phyloP scores from a whole-genome alignment of 1,140 invertebrate species.

The Streblospio benedicti region DNA sequence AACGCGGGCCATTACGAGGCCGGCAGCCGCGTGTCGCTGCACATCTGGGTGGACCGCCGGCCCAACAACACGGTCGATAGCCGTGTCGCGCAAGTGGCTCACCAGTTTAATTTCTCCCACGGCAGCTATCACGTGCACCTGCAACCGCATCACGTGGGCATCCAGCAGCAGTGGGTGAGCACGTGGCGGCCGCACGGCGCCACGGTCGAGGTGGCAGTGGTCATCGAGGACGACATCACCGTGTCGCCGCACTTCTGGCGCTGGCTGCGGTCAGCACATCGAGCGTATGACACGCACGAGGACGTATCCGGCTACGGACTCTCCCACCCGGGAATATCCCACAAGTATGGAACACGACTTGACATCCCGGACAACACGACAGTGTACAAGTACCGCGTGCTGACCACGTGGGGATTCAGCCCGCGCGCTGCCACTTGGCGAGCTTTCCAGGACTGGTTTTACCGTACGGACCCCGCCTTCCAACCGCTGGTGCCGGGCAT shows the following conservation, averaged over 20 bases:
- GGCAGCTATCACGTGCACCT: slow-evolving; percentile 21
- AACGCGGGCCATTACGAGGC: background rate
- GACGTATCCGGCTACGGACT: slow-evolving; percentile 29
- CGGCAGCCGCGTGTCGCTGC: background rate
- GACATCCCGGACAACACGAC: background rate
- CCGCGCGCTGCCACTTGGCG: background rate
- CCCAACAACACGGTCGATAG: background rate
- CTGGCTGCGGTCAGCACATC: slow-evolving; percentile 28
- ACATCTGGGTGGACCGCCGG: slow-evolving; percentile 9
- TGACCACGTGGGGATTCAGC: slow-evolving; percentile 1
- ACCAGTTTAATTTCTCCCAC: slow-evolving; percentile 23
- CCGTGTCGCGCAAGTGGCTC: slow-evolving; percentile 3
- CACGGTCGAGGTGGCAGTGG: slow-evolving; percentile 27
- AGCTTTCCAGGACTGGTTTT: slow-evolving; percentile 1
- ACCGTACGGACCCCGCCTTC: background rate
- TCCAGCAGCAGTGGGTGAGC: slow-evolving; percentile 30
- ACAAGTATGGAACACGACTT: slow-evolving; percentile 20
- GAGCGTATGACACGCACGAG: slow-evolving; percentile 21
- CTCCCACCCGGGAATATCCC: slow-evolving; percentile 24
- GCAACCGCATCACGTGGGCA: slow-evolving; percentile 25
- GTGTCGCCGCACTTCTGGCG: slow-evolving; percentile 30
- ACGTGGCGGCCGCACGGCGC: slow-evolving; percentile 25
- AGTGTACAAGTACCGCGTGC: background rate
- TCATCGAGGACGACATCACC: slow-evolving; percentile 32
- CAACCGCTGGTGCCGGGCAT: background rate